Percentiles rank a stretch among this genome's conserved stretches.
These are phyloP conservation scores for Theocolax elegans DNA, from an alignment of 1,140 invertebrate genomes.

Conservation along the genomic window DNA sequence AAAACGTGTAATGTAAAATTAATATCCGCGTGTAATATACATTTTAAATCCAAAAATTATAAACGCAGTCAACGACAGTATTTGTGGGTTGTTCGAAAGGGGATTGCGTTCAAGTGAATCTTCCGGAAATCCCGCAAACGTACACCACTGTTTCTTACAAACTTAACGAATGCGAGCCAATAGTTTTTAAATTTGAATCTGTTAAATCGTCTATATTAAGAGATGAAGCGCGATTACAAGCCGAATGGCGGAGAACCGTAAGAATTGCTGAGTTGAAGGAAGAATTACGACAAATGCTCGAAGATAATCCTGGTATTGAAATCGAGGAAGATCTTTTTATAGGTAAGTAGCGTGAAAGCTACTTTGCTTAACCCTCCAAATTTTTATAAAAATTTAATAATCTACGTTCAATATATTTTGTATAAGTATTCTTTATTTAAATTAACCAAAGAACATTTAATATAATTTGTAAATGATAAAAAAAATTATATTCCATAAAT, in stretches of 20 bases:
- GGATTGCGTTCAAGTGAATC: slow-evolving; percentile 67
- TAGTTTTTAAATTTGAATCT: slow-evolving; percentile 68
- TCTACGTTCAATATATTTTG: neutral
- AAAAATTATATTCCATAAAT: too few relatives aligned
- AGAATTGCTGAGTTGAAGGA: slow-evolving; percentile 68
- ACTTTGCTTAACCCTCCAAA: neutral
- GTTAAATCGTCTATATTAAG: slow-evolving; percentile 71
- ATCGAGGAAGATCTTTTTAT: slow-evolving; percentile 71
- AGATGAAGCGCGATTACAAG: slow-evolving; percentile 60
- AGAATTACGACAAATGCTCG: slow-evolving; percentile 68
- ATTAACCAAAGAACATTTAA: slow-evolving; percentile 4
- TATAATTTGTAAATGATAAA: too few relatives aligned
- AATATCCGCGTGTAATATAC: slow-evolving; percentile 8
- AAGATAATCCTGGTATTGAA: slow-evolving; percentile 69
- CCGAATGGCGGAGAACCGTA: slow-evolving; percentile 65
- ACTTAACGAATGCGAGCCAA: slow-evolving; percentile 61
- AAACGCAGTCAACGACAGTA: slow-evolving; percentile 58
- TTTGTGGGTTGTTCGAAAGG: slow-evolving; percentile 70
- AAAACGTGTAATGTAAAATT: slow-evolving; percentile 33
- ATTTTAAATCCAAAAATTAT: neutral
- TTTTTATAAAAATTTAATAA: neutral
- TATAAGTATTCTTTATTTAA: slow-evolving; percentile 13
- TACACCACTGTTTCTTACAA: slow-evolving; percentile 66
- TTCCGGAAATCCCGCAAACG: slow-evolving; percentile 62
- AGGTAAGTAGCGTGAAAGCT: slow-evolving; percentile 50